phyloP scores from a whole-genome alignment of 1,140 invertebrate genomes.

The Lethrus apterus region DNA sequence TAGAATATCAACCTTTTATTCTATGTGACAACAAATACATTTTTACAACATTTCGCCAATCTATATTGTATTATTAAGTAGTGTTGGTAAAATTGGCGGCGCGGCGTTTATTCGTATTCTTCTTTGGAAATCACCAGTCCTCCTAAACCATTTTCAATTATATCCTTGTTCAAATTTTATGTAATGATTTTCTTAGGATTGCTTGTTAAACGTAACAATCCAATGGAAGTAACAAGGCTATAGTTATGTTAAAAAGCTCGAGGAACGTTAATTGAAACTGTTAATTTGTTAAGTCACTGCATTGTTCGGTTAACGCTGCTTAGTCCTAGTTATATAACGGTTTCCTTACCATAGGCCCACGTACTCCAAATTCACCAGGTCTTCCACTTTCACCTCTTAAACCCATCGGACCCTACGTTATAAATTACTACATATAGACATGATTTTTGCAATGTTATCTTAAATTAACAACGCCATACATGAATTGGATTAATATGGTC shows the following conservation, averaged over 20 bases:
- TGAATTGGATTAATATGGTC: neutral
- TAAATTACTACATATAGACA: conserved; percentile 11
- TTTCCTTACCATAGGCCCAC: conserved; percentile 67
- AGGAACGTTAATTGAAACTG: conserved; percentile 14
- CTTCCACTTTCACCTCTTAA: conserved; percentile 72
- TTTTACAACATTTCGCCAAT: no score
- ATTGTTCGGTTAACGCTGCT: conserved; percentile 35
- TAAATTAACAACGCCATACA: neutral
- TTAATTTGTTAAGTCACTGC: conserved; percentile 38
- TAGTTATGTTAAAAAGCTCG: conserved; percentile 8
- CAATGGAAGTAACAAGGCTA: conserved; percentile 22
- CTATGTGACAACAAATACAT: no score
- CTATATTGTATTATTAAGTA: no score
- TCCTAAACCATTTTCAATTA: no score
- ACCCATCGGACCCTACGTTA: conserved; percentile 75
- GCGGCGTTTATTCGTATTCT: no score
- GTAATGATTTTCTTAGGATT: no score
- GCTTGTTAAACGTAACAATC: conserved; percentile 26
- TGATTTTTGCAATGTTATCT: neutral
- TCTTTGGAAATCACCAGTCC: no score
- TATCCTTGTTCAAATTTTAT: no score
- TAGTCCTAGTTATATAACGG: conserved; percentile 34
- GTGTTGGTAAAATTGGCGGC: no score
- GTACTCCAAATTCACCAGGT: conserved; percentile 66
- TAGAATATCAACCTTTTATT: no score